Conservation (phyloP, 1,140 invertebrate genomes). For the Eumeta japonica region DNA sequence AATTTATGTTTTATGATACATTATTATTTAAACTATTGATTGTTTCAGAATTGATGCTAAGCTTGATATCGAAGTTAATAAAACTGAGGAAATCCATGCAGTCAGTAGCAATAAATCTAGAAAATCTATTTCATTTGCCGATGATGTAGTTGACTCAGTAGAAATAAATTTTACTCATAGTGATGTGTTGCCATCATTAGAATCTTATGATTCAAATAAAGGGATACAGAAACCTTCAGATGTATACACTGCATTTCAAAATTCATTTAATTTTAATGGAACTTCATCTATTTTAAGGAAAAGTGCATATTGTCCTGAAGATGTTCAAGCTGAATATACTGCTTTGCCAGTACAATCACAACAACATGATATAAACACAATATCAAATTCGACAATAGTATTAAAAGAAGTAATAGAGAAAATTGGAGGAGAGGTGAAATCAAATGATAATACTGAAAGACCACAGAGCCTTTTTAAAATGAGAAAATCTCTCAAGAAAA, state of each 20-base stretch:
- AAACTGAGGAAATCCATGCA: no score
- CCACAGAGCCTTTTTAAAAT: slow-evolving; percentile 44
- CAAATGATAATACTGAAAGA: slow-evolving; percentile 14
- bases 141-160: slow-evolving; percentile 36
- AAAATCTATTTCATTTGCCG: slow-evolving; percentile 37
- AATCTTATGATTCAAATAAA: slow-evolving; percentile 23
- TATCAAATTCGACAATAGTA: slow-evolving; percentile 21
- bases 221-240: slow-evolving; percentile 45
- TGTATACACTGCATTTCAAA: slow-evolving; percentile 33
- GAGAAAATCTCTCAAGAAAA: no score
- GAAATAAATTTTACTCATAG: slow-evolving; percentile 43
- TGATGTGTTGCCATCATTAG: slow-evolving; percentile 17
- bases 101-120: no score
- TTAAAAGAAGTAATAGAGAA: slow-evolving; percentile 1
- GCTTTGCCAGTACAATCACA: no score
- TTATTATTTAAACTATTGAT: no score
- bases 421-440: slow-evolving; percentile 13
- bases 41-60: no score
- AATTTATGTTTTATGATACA: slow-evolving; percentile 2
- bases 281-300: slow-evolving; percentile 49
- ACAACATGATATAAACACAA: no score
- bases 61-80: no score
- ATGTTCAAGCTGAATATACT: no score
- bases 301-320: no score
- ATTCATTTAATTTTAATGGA: slow-evolving; percentile 25